Evolutionary conservation across 2,113 vertebrate genomes (phyloP), one percentile per base, ranked within the genome.

Genomic region (Entosphenus tridentatus): DNA sequence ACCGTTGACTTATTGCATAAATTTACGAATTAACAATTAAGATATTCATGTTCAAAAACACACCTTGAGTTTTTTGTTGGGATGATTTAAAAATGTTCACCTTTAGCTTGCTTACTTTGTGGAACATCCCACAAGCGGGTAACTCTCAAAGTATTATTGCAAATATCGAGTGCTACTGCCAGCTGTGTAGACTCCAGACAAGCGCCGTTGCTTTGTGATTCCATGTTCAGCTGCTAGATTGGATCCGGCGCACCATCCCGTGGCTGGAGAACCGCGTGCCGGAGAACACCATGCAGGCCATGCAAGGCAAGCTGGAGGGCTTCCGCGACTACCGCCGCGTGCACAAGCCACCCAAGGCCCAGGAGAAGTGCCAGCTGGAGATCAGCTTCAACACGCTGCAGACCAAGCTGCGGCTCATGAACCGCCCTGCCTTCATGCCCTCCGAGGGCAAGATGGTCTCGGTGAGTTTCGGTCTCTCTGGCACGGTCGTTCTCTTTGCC

Each of bases 311-410:
- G 74, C 82, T 98, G 77, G 93, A 98, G 80, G 93, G 96, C 73
- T 98, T 98, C 77, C 77, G 93, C 3, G 92, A 92, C 76, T 96
- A 96, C 72, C 83, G 92, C 9, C 90, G 93, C 67, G 80, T 87
- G 72, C 93, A 98, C 81, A 98, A 98, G 75, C 93, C 92, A 1
- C 92, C 93, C 72, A 95, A 95, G 72, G 93, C 96, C 72, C 93
- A 96, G 77, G 92, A 96, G 79, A 98, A 96, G 79, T 98, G 93
- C 77, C 93, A 96, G 75, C 82, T 98, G 75, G 92, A 98, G 82
- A 96, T 98, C 82, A 98, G 90, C 75, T 98, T 97, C 81, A 96
- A 98, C 80, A 98, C 93, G 1, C 80, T 98, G 78, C 91, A 96
- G 81, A 98, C 93, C 76, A 98, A 98, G 73, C 86, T 98, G 73